Base-by-base conservation (phyloP, 2,888 invertebrate genomes). In the Orthosia incerta region DNA sequence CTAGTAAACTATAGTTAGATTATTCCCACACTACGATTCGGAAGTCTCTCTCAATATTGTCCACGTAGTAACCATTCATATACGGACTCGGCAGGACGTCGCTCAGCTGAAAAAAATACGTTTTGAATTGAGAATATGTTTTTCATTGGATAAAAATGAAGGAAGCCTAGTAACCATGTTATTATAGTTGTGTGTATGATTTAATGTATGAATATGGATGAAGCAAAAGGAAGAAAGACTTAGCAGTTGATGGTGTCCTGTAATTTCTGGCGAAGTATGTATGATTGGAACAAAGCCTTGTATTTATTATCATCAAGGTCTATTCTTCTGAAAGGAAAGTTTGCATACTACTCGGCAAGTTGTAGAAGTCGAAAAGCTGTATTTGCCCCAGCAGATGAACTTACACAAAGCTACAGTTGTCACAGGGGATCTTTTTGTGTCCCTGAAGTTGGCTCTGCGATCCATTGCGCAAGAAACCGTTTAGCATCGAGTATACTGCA, bases 61-160 rank as follows among this genome's bases (percentile, higher is more conserved):
- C 95, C 60, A 92, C 90, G 87, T 95, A 94, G 86, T 91, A 93
- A 0, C 94, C 93, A 79, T 94, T 94, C 85, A 93, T 86, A 83
- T 91, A 94, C 45, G 83, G 89, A 71, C 90, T 89, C 65, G 93
- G 92, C 31, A 93, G 71, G 12, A 91, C 79, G 48, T 92, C 92
- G 57, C 81, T 84, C 1, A 92, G 86, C 95, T 95, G 93, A 9
- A 81, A 81, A 67, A 64, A 3, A 53, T n/a, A 31, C 1, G 12
- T 50, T 51, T 45, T 16, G n/a, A 46, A 13, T 59, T 74, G 46
- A 46, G 46, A 23, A 23, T 63, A 11, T n/a, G 1, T 46, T 11
- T 23, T 51, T 23, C 2, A 65, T 9, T 39, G 39, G 39, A 39
- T 9, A 1, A 39, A 39, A 39, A 39, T 9, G 7, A 39, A 39